Percentiles rank a stretch among this genome's conserved stretches.
phyloP scores from a whole-genome alignment of 2,797 vertebrate genomes.

The Anguilla megastoma region DNA sequence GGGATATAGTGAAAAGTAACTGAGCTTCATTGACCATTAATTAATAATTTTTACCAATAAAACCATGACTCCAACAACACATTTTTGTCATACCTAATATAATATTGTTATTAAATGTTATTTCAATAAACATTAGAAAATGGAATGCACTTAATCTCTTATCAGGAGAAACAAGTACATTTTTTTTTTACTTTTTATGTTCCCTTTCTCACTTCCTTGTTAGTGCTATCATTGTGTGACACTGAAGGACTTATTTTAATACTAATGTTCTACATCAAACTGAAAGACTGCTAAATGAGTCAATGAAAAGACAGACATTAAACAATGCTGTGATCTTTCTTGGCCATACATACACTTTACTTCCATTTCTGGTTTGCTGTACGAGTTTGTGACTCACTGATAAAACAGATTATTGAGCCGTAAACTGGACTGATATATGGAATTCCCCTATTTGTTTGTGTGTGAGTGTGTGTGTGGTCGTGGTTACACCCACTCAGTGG shows the following conservation, averaged over 20 bases:
- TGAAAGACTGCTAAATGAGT: neutral
- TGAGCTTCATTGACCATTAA: neutral
- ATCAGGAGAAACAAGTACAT: neutral
- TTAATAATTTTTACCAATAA: neutral
- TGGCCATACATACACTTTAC: neutral
- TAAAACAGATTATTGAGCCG: neutral
- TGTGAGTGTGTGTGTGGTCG: neutral
- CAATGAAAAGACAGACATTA: neutral
- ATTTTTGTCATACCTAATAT: neutral
- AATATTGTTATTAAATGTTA: neutral
- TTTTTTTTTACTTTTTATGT: neutral
- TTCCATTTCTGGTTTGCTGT: neutral
- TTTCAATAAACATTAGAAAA: neutral
- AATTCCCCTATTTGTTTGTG: neutral
- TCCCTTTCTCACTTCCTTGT: conserved; percentile 16
- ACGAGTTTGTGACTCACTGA: neutral
- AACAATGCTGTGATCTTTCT: neutral
- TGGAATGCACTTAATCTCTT: neutral
- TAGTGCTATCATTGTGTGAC: too few relatives aligned
- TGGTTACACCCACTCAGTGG: neutral
- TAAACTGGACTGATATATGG: neutral
- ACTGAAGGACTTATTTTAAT: neutral
- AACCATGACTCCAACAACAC: neutral
- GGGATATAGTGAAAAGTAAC: neutral
- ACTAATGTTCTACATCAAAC: neutral